Conservation (phyloP, 1,140 invertebrate species). For the Drosophila nannoptera region DNA sequence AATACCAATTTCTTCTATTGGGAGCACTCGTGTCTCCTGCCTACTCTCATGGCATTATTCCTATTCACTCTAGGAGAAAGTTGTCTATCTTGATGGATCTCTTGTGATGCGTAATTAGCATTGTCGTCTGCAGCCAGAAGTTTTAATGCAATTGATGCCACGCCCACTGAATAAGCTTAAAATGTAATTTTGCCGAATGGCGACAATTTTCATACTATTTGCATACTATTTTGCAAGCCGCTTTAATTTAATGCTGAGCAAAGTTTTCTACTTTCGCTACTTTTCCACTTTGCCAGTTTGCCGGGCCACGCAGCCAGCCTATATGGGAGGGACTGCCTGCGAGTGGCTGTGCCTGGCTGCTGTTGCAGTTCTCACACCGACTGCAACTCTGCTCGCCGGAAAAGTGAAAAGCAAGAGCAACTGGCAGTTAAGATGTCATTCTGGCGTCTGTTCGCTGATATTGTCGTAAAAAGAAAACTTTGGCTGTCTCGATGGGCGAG, state of each 20-base stretch:
- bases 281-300: conserved; percentile 13
- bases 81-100: no score
- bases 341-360: conserved; percentile 44
- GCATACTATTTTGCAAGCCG: conserved; percentile 23
- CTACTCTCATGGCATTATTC: no score
- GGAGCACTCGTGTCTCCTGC: no score
- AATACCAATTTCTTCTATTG: no score
- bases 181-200: conserved; percentile 16
- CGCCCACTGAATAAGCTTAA: background rate
- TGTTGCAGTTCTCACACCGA: conserved; percentile 59
- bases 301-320: conserved; percentile 43
- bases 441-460: conserved; percentile 49
- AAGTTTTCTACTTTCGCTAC: conserved; percentile 61
- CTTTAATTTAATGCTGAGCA: conserved; percentile 36
- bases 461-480: conserved; percentile 59
- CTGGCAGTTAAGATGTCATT: conserved; percentile 23
- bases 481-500: conserved; percentile 71
- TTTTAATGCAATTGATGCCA: no score
- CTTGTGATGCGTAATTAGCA: no score
- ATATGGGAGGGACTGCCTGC: conserved; percentile 35
- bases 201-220: conserved; percentile 34
- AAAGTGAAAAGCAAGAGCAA: conserved; percentile 7
- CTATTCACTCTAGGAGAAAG: no score
- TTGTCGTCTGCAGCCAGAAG: no score
- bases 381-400: conserved; percentile 9